Conservation (phyloP, 1,140 invertebrate genomes). For the Sarcophaga peregrina region DNA sequence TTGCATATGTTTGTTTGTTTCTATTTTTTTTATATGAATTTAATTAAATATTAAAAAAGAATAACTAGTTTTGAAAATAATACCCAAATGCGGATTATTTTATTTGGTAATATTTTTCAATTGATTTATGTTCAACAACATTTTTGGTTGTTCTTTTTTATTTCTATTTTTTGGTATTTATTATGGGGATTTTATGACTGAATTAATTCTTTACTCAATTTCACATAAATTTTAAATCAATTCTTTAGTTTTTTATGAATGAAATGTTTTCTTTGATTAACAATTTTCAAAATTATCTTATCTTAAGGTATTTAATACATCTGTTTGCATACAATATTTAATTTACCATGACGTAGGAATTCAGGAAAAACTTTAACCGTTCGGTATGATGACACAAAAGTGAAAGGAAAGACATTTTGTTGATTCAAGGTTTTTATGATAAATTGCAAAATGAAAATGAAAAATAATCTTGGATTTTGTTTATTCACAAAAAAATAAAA, state of each 20-base stretch:
- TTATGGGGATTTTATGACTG: neutral
- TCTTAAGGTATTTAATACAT: neutral
- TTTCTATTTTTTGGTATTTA: neutral
- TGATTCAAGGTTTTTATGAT: neutral
- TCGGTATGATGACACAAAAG: neutral
- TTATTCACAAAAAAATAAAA: neutral
- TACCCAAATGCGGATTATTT: neutral
- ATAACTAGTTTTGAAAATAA: neutral
- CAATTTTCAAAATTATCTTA: no score
- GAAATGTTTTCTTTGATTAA: no score
- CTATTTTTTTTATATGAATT: no score
- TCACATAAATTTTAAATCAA: no score
- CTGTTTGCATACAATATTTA: neutral
- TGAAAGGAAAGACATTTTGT: neutral
- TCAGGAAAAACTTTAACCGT: neutral
- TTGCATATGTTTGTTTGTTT: no score
- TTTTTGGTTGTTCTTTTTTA: no score
- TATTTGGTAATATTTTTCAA: neutral
- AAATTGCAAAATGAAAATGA: neutral
- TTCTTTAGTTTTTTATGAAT: no score
- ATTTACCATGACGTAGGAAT: neutral
- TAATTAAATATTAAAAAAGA: no score
- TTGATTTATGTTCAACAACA: constrained; percentile 3
- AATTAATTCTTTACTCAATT: neutral
- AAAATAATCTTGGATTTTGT: neutral